These are phyloP conservation scores for Perizoma affinitatum DNA, from an alignment of 2,888 invertebrate species.

Conservation along the genomic window DNA sequence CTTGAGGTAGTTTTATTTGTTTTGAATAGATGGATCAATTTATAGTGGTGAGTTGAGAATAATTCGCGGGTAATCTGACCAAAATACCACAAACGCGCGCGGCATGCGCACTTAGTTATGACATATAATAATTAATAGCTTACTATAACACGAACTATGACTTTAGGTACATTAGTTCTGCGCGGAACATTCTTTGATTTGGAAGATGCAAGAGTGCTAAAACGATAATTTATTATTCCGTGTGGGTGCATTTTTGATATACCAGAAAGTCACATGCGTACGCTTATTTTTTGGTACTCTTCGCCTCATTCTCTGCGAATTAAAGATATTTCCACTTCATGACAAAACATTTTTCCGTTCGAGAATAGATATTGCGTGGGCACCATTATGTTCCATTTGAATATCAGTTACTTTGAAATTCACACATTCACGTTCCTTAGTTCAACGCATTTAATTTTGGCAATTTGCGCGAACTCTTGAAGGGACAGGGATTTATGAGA, in stretches of 20 bases:
- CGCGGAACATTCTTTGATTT: slow-evolving; percentile 3
- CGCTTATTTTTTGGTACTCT: slow-evolving; percentile 16
- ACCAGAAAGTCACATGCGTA: slow-evolving; percentile 7
- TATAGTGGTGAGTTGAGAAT: slow-evolving; percentile 18
- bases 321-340: slow-evolving; percentile 32
- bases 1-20: slow-evolving; percentile 1
- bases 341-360: slow-evolving; percentile 33
- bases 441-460: no score
- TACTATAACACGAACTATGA: slow-evolving; percentile 44
- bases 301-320: slow-evolving; percentile 18
- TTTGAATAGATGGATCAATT: slow-evolving; percentile 13
- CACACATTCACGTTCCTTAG: slow-evolving; percentile 4
- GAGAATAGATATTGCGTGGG: slow-evolving; percentile 37
- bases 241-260: not conserved
- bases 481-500: no score
- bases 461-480: no score
- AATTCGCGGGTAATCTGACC: slow-evolving; percentile 29
- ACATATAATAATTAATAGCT: slow-evolving; percentile 47
- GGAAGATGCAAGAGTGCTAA: no score
- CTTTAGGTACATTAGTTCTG: slow-evolving; percentile 25
- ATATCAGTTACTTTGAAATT: slow-evolving; percentile 21
- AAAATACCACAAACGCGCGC: slow-evolving; percentile 44
- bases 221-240: no score
- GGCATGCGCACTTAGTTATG: slow-evolving; percentile 41
- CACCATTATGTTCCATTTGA: slow-evolving; percentile 18